A percentile compares a stretch with the other conserved stretches of the same genome.
Conservation (phyloP, 2,888 invertebrate species). For the Tiliacea citrago region DNA sequence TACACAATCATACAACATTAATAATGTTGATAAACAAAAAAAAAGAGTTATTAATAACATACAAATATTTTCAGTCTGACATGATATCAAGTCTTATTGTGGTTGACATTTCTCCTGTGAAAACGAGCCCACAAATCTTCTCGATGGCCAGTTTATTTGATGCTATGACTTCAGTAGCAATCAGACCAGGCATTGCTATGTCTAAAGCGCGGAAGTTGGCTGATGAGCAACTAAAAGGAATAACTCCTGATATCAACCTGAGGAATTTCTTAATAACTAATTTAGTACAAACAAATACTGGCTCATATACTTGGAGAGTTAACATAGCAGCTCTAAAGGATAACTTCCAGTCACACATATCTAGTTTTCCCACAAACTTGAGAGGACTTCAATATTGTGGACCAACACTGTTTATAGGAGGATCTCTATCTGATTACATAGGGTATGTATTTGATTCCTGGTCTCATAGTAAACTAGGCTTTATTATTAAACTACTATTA, state of each 20-base stretch:
- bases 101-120: constrained; percentile 93
- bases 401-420: constrained; percentile 96
- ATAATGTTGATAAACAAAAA: background rate
- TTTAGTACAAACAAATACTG: constrained; percentile 92
- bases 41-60: background rate
- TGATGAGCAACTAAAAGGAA: constrained; percentile 91
- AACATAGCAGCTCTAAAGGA: constrained; percentile 94
- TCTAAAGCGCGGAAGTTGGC: constrained; percentile 92
- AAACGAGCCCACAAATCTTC: constrained; percentile 91
- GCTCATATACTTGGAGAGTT: constrained; percentile 94
- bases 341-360: constrained; percentile 92
- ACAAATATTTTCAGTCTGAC: constrained; percentile 86
- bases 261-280: constrained; percentile 96
- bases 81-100: constrained; percentile 92
- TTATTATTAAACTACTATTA: background rate
- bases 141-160: constrained; percentile 92
- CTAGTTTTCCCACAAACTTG: constrained; percentile 91
- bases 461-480: constrained; percentile 2
- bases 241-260: constrained; percentile 91
- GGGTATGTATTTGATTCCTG: constrained; percentile 83
- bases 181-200: constrained; percentile 92
- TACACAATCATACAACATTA: background rate
- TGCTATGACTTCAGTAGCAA: constrained; percentile 91
- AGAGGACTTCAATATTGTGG: constrained; percentile 91
- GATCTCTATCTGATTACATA: constrained; percentile 95